Conservation (phyloP, 2,113 vertebrate genomes). For the Macrotus californicus region DNA sequence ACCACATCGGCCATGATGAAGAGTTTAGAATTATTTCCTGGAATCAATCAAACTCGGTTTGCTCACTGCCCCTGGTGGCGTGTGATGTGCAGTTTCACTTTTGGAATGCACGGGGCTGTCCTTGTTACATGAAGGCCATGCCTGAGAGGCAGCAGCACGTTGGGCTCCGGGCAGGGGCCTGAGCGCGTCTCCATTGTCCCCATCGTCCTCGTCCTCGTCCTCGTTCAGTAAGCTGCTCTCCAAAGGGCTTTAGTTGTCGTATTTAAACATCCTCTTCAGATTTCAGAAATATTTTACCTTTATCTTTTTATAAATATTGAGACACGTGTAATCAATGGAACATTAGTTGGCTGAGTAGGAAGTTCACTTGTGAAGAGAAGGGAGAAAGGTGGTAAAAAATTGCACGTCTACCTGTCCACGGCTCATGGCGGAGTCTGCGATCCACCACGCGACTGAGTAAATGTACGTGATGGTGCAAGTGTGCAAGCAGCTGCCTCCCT, state of each 20-base stretch:
- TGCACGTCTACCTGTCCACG: too few species aligned
- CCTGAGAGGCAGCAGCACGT: too few species aligned
- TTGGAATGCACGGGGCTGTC: background rate
- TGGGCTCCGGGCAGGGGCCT: background rate
- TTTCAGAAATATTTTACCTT: background rate
- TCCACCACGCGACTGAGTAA: rapidly evolving
- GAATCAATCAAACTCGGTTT: background rate
- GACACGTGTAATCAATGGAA: background rate
- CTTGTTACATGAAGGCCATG: rapidly evolving
- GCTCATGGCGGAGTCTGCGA: too few species aligned
- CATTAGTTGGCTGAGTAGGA: background rate
- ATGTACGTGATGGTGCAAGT: background rate
- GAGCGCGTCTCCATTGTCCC: too few species aligned
- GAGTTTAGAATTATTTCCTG: background rate
- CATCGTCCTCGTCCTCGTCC: background rate
- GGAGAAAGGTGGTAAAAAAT: background rate
- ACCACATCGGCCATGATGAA: background rate
- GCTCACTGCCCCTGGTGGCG: background rate
- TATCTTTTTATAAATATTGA: background rate
- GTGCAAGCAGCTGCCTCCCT: too few species aligned
- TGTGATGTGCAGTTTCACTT: background rate
- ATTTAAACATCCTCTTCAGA: background rate
- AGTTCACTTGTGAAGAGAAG: background rate
- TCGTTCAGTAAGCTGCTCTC: background rate
- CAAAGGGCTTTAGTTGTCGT: rapidly evolving